Evolutionary conservation across 2,797 vertebrate species (phyloP).

Genomic region (Labroides dimidiatus): DNA sequence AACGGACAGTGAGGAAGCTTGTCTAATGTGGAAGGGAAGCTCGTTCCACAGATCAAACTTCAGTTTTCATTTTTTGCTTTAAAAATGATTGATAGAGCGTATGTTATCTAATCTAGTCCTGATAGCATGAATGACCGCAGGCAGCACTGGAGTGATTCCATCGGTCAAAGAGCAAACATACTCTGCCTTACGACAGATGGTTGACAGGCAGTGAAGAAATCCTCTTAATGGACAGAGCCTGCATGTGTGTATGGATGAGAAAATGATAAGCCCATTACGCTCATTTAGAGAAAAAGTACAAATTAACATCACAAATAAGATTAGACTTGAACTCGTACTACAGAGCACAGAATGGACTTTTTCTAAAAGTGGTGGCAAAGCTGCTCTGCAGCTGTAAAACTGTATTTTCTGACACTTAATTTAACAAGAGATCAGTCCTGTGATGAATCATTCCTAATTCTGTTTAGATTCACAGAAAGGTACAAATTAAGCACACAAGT

Average conservation of each 20-base stretch:
- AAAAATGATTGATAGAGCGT: no score
- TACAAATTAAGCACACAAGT: neutral
- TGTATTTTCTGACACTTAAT: no score
- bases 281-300: slow-evolving; percentile 16
- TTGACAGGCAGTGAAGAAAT: slow-evolving; percentile 58
- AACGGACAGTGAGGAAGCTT: no score
- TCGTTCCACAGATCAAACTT: no score
- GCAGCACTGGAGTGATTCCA: slow-evolving; percentile 6
- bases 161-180: slow-evolving; percentile 35
- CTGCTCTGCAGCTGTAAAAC: no score
- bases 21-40: no score
- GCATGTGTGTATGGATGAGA: neutral
- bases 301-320: neutral
- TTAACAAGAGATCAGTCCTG: neutral
- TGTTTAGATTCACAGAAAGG: neutral
- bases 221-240: slow-evolving; percentile 67
- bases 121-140: neutral
- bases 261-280: slow-evolving; percentile 21
- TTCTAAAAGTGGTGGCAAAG: no score
- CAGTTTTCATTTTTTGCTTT: no score
- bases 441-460: neutral
- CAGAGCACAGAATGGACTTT: no score
- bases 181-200: slow-evolving; percentile 70
- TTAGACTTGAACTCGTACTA: neutral
- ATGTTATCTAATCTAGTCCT: neutral